Evolutionary conservation across 2,888 invertebrate species (phyloP).

Genomic region (Diadromus collaris): DNA sequence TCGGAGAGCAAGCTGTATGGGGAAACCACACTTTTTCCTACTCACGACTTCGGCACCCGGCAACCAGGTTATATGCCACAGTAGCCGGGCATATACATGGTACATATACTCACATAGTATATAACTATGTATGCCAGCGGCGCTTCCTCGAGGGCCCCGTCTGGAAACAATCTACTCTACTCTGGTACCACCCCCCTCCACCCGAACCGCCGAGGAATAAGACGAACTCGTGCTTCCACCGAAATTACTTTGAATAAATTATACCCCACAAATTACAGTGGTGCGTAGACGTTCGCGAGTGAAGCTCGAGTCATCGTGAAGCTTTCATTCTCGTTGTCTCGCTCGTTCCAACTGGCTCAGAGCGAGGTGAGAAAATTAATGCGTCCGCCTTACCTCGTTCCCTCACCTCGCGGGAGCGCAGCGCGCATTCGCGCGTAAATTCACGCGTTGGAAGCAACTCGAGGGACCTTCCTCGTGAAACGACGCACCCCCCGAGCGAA

Average conservation of each 20-base stretch:
- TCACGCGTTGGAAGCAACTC: conserved; percentile 42
- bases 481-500: conserved; percentile 39
- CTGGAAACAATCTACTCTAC: conserved; percentile 65
- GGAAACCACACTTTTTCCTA: conserved; percentile 48
- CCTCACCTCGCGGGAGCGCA: conserved; percentile 20
- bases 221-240: conserved; percentile 60
- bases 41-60: conserved; percentile 48
- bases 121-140: conserved; percentile 45
- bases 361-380: conserved; percentile 61
- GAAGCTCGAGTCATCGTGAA: conserved; percentile 54
- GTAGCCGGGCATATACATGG: conserved; percentile 11
- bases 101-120: conserved; percentile 43
- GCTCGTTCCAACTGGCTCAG: conserved; percentile 26
- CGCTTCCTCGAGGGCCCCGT: conserved; percentile 49
- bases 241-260: conserved; percentile 63
- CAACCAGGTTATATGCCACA: conserved; percentile 19
- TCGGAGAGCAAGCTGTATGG: conserved; percentile 30
- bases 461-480: conserved; percentile 42
- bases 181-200: conserved; percentile 39
- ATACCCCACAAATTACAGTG: conserved; percentile 61
- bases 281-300: conserved; percentile 54
- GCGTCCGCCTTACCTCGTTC: conserved; percentile 53
- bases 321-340: conserved; percentile 50
- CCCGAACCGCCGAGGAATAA: conserved; percentile 47
- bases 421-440: conserved; percentile 44